Evolutionary conservation across 2,113 vertebrate genomes (phyloP).

Genomic region (Aphyosemion australe): DNA sequence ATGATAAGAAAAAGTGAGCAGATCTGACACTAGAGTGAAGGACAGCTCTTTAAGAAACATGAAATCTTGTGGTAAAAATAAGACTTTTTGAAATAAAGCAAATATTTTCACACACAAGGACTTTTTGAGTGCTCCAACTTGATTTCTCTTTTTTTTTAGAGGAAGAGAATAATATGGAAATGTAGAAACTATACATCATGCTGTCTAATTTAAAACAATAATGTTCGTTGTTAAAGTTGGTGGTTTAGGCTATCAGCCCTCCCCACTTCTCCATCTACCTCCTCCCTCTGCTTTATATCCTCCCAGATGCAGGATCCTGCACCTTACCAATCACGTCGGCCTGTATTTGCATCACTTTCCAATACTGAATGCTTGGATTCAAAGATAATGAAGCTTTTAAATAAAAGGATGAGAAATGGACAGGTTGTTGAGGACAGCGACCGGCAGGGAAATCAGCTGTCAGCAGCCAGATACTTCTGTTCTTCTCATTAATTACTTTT

Average conservation of each 20-base stretch:
- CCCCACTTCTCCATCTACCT: not conserved
- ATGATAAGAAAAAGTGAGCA: too few relatives aligned
- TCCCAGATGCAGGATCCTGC: constrained; percentile 8
- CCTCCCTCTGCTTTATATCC: constrained; percentile 11
- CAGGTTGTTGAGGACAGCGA: constrained; percentile 58
- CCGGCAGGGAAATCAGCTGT: constrained; percentile 73
- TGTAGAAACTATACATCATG: too few relatives aligned
- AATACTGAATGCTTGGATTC: constrained; percentile 48
- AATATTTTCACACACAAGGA: too few relatives aligned
- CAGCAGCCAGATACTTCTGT: constrained; percentile 67
- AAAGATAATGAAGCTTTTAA: constrained; percentile 72
- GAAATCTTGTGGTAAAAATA: too few relatives aligned
- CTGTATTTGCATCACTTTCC: constrained; percentile 41
- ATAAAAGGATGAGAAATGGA: constrained; percentile 52
- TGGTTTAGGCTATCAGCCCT: not conserved
- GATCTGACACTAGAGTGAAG: too few relatives aligned
- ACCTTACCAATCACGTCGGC: constrained; percentile 27
- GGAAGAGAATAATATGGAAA: too few relatives aligned
- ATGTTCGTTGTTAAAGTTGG: not conserved
- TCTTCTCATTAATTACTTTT: constrained; percentile 77
- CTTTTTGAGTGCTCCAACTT: too few relatives aligned
- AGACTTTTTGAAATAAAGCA: too few relatives aligned
- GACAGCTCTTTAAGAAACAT: too few relatives aligned
- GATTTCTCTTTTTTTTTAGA: too few relatives aligned
- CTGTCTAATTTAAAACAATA: not conserved